Evolutionary conservation across 2,888 invertebrate genomes (phyloP).

Genomic region (Penaeus monodon): DNA sequence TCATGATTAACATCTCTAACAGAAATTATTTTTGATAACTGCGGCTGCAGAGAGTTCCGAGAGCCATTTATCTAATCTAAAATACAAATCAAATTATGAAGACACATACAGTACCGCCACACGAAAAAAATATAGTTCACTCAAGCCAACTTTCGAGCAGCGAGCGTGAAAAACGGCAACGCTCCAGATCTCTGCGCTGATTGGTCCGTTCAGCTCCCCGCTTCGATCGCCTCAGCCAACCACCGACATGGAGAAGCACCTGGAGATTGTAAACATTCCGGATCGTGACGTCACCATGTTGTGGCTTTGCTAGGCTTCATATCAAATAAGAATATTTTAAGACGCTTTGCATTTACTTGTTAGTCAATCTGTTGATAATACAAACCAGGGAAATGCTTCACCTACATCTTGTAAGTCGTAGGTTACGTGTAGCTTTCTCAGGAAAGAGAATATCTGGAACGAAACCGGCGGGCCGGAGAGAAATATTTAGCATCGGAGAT

Average conservation of each 20-base stretch:
- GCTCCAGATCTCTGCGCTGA: constrained; percentile 57
- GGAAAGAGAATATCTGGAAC: background rate
- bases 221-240: constrained; percentile 60
- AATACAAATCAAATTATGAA: constrained; percentile 45
- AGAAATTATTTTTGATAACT: constrained; percentile 16
- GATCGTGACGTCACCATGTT: constrained; percentile 57
- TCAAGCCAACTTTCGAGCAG: constrained; percentile 45
- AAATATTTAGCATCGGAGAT: constrained; percentile 48
- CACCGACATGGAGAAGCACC: constrained; percentile 50
- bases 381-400: too few species aligned
- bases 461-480: constrained; percentile 1
- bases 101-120: constrained; percentile 41
- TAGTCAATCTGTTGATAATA: too few species aligned
- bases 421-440: background rate
- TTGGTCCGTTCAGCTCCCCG: constrained; percentile 51
- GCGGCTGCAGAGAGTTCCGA: background rate
- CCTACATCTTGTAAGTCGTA: too few species aligned
- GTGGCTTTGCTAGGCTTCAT: constrained; percentile 38
- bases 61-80: constrained; percentile 17
- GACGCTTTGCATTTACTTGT: too few species aligned
- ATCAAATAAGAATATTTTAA: constrained; percentile 13
- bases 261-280: constrained; percentile 52
- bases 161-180: constrained; percentile 60
- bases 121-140: constrained; percentile 41
- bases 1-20: constrained; percentile 17